Base-by-base conservation (phyloP, 2,113 vertebrate species). In the Notothenia rossii region DNA sequence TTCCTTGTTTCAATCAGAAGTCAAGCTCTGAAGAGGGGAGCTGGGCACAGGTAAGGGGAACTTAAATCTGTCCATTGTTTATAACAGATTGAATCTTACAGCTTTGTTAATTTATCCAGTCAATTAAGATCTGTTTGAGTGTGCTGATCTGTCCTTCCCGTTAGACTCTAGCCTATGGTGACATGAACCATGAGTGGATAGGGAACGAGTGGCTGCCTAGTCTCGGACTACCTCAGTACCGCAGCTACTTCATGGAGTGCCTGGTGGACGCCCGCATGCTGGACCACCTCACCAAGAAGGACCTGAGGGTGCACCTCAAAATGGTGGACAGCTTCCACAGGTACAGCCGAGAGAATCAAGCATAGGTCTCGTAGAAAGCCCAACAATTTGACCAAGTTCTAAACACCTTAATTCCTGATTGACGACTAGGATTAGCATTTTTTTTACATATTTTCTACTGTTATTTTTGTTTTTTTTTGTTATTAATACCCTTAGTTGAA, bases 291-390 rank as follows among this genome's bases (percentile, higher is more conserved):
- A 99, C 98, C 81, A 99, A 99, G 94, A 99, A 99, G 93, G 98
- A 99, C 91, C 97, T 99, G 77, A 95, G 98, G 59, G 98, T 99
- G 84, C 98, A 99, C 88, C 96, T 99, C 74, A 99, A 99, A 94
- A 99, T 99, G 98, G 98, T 99, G 93, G 98, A 99, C 94, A 99
- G 98, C 91, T 99, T 99, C 87, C 98, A 99, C 96, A 96, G 98
- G 98, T 99, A 96, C 3, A 43, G 54, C 6, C 5, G 9, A 55
- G 7, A 64, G 49, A 25, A 61, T 20, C 3, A 29, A 7, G 25
- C 25, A 0, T 22, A 46, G 12, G 29, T 56, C n/a, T 48, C 3
- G 12, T 1, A 33, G 15, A 55, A 22, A 40, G 36, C 36, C 36
- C 29, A 29, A 29, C 29, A 29, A 29, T 29, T 29, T 29, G 29